Conservation (phyloP, 1,140 invertebrate genomes). For the Scylla paramamosain region DNA sequence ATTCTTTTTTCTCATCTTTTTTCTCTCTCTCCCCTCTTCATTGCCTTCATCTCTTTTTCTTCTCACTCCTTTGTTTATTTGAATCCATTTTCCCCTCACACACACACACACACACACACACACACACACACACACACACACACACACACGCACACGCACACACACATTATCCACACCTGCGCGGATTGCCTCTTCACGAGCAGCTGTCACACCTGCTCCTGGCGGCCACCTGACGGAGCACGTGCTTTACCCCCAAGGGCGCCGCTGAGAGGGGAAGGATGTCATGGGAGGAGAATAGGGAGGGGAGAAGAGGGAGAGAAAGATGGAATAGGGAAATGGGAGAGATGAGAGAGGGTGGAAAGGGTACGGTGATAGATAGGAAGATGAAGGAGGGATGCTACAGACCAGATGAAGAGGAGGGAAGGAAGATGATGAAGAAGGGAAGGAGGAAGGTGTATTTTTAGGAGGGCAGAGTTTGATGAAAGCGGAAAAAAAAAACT, state of each 20-base stretch:
- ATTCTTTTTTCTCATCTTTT: neutral
- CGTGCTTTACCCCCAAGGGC: neutral
- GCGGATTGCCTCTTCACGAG: neutral
- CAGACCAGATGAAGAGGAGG: no score
- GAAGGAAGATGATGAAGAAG: no score
- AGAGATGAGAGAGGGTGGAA: neutral
- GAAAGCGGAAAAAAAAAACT: no score
- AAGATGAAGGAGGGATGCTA: neutral
- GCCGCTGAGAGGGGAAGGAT: neutral
- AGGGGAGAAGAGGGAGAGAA: neutral
- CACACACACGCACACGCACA: neutral
- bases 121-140: constrained; percentile 19
- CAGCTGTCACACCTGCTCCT: neutral
- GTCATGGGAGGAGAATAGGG: neutral
- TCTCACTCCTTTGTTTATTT: no score
- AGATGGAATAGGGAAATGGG: neutral
- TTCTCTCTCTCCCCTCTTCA: neutral
- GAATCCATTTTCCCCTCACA: neutral
- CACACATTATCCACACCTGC: neutral
- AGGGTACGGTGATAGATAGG: neutral
- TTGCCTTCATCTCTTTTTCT: neutral
- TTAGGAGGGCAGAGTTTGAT: no score
- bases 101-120: constrained; percentile 12
- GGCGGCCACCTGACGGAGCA: neutral
- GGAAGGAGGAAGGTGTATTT: no score